Evolutionary conservation across 2,888 invertebrate genomes (phyloP).

Genomic region (Portevinia maculata): DNA sequence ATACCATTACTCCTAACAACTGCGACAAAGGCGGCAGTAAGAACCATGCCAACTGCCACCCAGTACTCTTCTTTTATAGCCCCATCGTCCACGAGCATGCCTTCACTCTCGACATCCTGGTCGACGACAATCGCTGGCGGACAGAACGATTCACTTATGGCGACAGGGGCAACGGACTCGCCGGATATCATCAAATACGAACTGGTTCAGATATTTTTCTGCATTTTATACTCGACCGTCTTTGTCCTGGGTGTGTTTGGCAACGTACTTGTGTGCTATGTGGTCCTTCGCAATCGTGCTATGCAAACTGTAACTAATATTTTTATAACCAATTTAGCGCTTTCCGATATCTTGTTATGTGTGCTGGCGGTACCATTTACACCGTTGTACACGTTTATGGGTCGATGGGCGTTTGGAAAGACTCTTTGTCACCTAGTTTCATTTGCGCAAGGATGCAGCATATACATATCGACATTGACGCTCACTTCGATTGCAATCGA

Average conservation of each 20-base stretch:
- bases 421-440: slow-evolving; percentile 94
- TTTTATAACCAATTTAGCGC: slow-evolving; percentile 97
- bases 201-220: slow-evolving; percentile 80
- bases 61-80: slow-evolving; percentile 61
- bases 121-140: slow-evolving; percentile 73
- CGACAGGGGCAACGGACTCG: slow-evolving; percentile 47
- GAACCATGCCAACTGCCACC: slow-evolving; percentile 41
- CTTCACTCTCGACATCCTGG: slow-evolving; percentile 60
- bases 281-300: slow-evolving; percentile 94
- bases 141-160: slow-evolving; percentile 64
- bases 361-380: slow-evolving; percentile 98
- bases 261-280: slow-evolving; percentile 95
- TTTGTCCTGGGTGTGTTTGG: slow-evolving; percentile 95
- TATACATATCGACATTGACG: slow-evolving; percentile 98
- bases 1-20: slow-evolving; percentile 42
- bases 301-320: slow-evolving; percentile 99
- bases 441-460: slow-evolving; percentile 96
- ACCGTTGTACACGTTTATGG: slow-evolving; percentile 95
- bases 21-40: slow-evolving; percentile 17
- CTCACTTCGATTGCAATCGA: slow-evolving; percentile 98
- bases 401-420: slow-evolving; percentile 96
- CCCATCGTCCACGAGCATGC: slow-evolving; percentile 65
- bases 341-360: slow-evolving; percentile 97
- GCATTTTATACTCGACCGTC: slow-evolving; percentile 80
- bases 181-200: slow-evolving; percentile 79